These are phyloP conservation scores for Camelus bactrianus DNA, from an alignment of 2,113 vertebrate genomes.

Conservation along the genomic window DNA sequence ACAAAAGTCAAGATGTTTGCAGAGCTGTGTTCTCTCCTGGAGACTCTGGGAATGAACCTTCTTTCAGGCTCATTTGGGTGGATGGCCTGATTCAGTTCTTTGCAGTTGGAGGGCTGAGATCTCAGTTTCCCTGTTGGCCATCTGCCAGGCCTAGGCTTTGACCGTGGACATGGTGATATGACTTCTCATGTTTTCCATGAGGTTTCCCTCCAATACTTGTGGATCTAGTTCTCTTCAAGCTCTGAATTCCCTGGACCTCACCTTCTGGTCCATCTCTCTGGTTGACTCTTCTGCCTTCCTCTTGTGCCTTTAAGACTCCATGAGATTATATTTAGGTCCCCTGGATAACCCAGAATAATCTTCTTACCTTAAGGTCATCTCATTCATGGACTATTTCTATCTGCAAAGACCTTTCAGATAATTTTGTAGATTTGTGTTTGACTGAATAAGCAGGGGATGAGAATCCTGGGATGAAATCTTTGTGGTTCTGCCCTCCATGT, in stretches of 20 bases:
- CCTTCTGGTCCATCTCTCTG: background rate
- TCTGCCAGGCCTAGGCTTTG: background rate
- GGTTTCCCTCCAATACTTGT: background rate
- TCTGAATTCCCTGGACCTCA: background rate
- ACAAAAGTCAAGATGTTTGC: background rate
- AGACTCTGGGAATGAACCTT: background rate
- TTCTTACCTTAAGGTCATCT: background rate
- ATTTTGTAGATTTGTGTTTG: background rate
- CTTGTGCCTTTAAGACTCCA: background rate
- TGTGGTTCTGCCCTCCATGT: background rate
- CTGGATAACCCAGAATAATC: background rate
- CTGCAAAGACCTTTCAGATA: background rate
- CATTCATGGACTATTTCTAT: background rate
- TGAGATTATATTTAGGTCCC: background rate
- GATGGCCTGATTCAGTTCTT: background rate
- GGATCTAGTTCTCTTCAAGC: background rate
- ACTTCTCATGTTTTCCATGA: background rate
- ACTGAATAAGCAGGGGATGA: background rate
- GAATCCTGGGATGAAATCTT: background rate
- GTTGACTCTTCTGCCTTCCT: background rate
- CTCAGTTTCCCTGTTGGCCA: background rate
- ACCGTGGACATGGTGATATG: too few relatives aligned
- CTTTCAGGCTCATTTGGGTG: background rate
- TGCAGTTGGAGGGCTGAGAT: background rate
- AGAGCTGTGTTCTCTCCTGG: background rate